Percentiles rank a stretch among this genome's conserved stretches.
These are phyloP conservation scores for Pterophyllum scalare DNA, from an alignment of 2,113 vertebrate species.

Conservation along the genomic window DNA sequence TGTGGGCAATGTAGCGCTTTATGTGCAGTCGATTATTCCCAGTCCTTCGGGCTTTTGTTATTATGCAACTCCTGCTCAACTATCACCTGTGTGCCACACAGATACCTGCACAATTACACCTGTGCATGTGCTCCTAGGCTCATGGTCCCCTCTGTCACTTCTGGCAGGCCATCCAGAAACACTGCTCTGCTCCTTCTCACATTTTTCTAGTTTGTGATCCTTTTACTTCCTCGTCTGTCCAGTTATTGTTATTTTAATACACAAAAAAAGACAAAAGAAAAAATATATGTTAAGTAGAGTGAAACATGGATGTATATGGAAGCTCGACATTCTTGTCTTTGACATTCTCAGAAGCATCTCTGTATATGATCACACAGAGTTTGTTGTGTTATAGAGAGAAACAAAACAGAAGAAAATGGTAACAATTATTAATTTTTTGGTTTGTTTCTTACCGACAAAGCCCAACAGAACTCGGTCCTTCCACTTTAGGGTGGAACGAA, in stretches of 20 bases:
- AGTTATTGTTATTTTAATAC: not conserved
- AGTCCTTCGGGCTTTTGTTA: too few species aligned
- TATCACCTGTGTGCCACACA: not conserved
- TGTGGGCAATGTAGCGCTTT: fast-evolving
- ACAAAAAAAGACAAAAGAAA: not conserved
- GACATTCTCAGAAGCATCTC: too few species aligned
- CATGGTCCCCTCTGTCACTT: too few species aligned
- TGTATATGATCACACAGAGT: too few species aligned
- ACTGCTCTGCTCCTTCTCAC: not conserved
- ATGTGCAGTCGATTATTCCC: not conserved
- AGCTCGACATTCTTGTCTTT: not conserved
- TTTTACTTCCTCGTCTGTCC: not conserved
- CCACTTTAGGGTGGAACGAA: not conserved
- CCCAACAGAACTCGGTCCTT: too few species aligned
- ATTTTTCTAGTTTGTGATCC: too few species aligned
- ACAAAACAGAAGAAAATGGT: not conserved
- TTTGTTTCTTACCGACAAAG: too few species aligned
- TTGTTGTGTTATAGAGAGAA: too few species aligned
- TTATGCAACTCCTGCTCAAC: not conserved
- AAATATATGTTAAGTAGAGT: not conserved
- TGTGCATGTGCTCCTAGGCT: too few species aligned
- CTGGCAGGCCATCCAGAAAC: too few species aligned
- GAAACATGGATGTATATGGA: not conserved
- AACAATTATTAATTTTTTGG: too few species aligned
- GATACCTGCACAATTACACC: not conserved